Percentiles rank a stretch among this genome's conserved stretches.
Evolutionary conservation across 2,888 invertebrate genomes (phyloP).

Genomic region (Conomelus anceps): DNA sequence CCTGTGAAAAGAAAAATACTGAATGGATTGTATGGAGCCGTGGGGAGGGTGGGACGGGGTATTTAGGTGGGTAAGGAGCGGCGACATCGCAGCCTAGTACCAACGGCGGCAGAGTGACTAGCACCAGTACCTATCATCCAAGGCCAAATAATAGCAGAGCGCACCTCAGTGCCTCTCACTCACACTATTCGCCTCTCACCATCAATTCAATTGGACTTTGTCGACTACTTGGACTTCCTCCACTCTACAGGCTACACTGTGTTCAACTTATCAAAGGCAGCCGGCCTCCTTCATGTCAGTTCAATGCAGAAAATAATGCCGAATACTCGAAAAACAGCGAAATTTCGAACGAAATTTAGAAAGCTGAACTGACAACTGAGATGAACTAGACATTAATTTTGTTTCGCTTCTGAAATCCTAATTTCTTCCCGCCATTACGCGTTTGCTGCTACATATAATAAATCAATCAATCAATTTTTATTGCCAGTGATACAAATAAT

Average conservation of each 20-base stretch:
- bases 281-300: background rate
- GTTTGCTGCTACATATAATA: too few species aligned
- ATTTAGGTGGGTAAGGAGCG: background rate
- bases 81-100: background rate
- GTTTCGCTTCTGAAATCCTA: too few species aligned
- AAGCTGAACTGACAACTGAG: background rate
- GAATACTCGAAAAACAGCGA: background rate
- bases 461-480: too few species aligned
- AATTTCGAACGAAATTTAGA: background rate
- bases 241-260: background rate
- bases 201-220: background rate
- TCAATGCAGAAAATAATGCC: too few species aligned
- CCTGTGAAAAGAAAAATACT: too few species aligned
- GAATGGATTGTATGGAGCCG: background rate
- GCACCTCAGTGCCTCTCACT: background rate
- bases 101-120: background rate
- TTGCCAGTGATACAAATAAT: too few species aligned
- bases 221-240: background rate
- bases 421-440: too few species aligned
- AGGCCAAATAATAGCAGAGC: background rate
- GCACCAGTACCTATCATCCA: too few species aligned
- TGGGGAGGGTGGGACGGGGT: background rate
- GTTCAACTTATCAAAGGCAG: background rate
- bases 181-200: background rate
- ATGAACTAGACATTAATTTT: background rate